Percentiles rank a stretch among this genome's conserved stretches.
These are phyloP conservation scores for Callipepla squamata DNA, from an alignment of 2,113 vertebrate genomes.

Conservation along the genomic window DNA sequence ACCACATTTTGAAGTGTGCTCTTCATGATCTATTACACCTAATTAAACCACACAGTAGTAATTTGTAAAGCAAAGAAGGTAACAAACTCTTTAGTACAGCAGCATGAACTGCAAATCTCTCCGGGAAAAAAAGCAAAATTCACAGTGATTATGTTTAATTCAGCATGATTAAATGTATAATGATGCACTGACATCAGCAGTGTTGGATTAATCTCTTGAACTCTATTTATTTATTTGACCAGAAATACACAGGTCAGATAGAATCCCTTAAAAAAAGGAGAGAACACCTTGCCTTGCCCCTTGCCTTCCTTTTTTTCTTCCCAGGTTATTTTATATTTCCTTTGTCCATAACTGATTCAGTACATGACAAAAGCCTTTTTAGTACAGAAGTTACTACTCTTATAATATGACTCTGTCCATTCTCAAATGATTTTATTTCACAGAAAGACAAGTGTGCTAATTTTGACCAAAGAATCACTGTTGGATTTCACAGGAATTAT, in stretches of 20 bases:
- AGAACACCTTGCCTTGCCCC: not conserved
- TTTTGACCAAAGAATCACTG: not conserved
- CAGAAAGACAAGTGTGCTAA: not conserved
- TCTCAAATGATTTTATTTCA: not conserved
- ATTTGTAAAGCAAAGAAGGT: not conserved
- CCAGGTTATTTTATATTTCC: not conserved
- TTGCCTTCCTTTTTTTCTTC: not conserved
- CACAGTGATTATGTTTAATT: not conserved
- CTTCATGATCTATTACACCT: not conserved
- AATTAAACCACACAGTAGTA: not conserved
- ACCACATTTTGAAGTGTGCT: not conserved
- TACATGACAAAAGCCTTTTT: not conserved
- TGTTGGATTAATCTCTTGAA: not conserved
- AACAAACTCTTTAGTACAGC: not conserved
- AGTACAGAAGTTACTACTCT: not conserved
- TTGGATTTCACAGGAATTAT: not conserved
- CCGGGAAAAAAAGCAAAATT: not conserved
- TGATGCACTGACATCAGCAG: not conserved
- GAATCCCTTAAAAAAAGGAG: not conserved
- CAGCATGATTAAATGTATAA: not conserved
- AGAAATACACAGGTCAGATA: not conserved
- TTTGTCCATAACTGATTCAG: not conserved
- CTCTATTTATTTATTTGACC: not conserved
- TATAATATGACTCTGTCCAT: not conserved
- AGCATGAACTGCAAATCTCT: not conserved